Evolutionary conservation across 30 jellyfish, hydroid and myxozoan species (phyloP), one percentile per base, ranked within the genome.

Genomic region (Rhopilema esculentum): DNA sequence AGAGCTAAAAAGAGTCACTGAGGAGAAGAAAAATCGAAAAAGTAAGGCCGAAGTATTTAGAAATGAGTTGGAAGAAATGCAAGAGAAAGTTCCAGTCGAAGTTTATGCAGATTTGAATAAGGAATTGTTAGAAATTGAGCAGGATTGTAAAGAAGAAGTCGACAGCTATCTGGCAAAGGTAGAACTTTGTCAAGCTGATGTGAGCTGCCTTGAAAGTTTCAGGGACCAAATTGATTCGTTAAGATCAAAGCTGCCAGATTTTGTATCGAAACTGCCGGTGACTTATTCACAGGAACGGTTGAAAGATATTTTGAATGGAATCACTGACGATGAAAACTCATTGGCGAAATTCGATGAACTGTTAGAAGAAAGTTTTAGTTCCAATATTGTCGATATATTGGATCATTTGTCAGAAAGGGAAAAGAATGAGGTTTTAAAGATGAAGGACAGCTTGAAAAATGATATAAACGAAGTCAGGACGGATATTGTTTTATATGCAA

Each of bases 361-460:
- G 2, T 18, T 73, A 0, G 48, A 8, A 31, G 4, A 0, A 33
- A 33, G 22, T 1, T 0, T 73, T 23, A 40, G 0, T 4, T 40
- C 57, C 12, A n/a, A 73, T 8, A 1, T 31, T 30, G 84, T 29
- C 0, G 12, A 18, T 21, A 30, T 1, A 16, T 0, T 73, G 31
- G 70, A 73, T n/a, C 18, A 18, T 6, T 24, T 73, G 0, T 73
- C 84, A 16, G 70, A 73, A 40, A 66, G n/a, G 27, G 84, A 73
- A 73, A 73, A 30, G 24, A 66, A 27, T 18, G 69, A 33, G 69
- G 7, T 73, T 31, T 29, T 73, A 17, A 20, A 64, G 6, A 18
- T 33, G 6, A 80, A 65, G 51, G 1, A 40, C 57, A 40, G 6
- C 6, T 12, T 40, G 57, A 40, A 40, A 12, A 40, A 12, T 12